Evolutionary conservation across 2,888 invertebrate species (phyloP).

Genomic region (Psococerastis gibbosa): DNA sequence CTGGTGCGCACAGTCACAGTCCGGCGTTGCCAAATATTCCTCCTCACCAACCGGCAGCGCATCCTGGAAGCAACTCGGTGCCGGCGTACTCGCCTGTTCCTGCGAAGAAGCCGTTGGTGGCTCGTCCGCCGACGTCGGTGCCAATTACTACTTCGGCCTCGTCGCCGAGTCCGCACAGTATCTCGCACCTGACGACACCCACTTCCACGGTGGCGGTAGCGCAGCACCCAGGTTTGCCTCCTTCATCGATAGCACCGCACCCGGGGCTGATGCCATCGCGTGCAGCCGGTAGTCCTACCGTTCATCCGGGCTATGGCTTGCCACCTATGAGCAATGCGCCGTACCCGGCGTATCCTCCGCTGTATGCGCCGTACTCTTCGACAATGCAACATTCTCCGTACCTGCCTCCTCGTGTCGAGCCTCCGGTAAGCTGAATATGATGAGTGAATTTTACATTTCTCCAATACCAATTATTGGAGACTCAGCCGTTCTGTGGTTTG

Average conservation of each 20-base stretch:
- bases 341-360: slow-evolving; percentile 37
- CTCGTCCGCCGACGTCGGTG: neutral
- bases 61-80: slow-evolving; percentile 1
- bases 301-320: slow-evolving; percentile 20
- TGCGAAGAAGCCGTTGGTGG: slow-evolving; percentile 1
- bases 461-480: no score
- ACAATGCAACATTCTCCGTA: slow-evolving; percentile 53
- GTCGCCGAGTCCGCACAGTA: slow-evolving; percentile 13
- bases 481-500: no score
- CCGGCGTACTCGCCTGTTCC: neutral
- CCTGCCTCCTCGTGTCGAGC: slow-evolving; percentile 27
- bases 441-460: no score
- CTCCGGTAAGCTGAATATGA: slow-evolving; percentile 4
- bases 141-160: neutral
- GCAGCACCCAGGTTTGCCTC: neutral
- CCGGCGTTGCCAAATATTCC: slow-evolving; percentile 6
- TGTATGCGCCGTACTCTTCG: slow-evolving; percentile 60
- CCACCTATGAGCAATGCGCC: slow-evolving; percentile 26
- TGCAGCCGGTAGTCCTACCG: neutral
- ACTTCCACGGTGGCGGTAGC: slow-evolving; percentile 17
- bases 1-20: slow-evolving; percentile 2
- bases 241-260: slow-evolving; percentile 7
- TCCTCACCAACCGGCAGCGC: neutral
- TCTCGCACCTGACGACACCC: slow-evolving; percentile 14
- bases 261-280: slow-evolving; percentile 5